Evolutionary conservation across 2,797 vertebrate genomes (phyloP).

Genomic region (Bucorvus abyssinicus): DNA sequence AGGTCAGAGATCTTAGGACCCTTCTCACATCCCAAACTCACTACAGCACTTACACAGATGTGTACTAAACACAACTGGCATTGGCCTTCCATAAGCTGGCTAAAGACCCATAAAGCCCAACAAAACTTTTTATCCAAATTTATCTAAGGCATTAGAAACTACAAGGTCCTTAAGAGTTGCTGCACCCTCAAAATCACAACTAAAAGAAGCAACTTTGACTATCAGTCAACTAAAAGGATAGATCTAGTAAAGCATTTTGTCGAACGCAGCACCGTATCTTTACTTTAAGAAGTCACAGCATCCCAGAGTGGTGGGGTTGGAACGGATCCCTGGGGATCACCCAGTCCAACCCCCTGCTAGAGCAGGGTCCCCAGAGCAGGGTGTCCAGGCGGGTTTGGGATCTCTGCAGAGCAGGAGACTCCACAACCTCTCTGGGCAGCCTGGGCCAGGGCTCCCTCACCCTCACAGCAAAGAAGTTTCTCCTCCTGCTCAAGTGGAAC

Average conservation of each 20-base stretch:
- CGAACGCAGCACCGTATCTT: background rate
- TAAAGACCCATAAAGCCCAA: background rate
- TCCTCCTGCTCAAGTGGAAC: no score
- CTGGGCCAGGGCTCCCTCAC: no score
- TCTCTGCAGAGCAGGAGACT: no score
- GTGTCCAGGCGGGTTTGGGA: no score
- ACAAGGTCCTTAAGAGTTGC: background rate
- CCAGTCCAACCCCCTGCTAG: no score
- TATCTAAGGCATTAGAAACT: background rate
- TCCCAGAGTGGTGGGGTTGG: background rate
- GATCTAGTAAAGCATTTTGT: background rate
- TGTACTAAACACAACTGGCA: background rate
- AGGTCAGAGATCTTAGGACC: background rate
- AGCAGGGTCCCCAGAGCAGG: no score
- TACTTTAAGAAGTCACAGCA: background rate
- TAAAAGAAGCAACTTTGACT: background rate
- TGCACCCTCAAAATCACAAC: background rate
- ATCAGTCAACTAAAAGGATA: background rate
- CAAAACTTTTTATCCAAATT: background rate
- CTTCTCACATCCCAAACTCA: background rate
- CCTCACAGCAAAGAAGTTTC: no score
- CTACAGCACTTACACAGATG: background rate
- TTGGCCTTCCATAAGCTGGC: background rate
- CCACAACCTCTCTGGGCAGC: no score
- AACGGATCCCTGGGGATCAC: no score